These are phyloP conservation scores for Ectemnius lituratus DNA, from an alignment of 2,888 invertebrate genomes.

Conservation along the genomic window DNA sequence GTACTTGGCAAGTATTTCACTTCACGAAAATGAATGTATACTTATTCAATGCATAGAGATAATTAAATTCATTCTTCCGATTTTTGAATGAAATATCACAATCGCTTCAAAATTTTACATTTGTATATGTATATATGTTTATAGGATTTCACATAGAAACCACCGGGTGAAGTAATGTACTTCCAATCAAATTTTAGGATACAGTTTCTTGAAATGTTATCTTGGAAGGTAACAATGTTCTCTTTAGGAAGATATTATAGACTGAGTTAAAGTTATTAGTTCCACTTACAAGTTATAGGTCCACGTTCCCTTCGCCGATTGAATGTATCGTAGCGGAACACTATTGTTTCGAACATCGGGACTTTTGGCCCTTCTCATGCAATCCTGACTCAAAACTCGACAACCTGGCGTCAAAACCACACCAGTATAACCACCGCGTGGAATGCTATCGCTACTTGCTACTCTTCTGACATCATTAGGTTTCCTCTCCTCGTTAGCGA, in stretches of 20 bases:
- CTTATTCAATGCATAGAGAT: conserved; percentile 23
- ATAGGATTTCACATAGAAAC: neutral
- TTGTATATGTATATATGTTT: conserved; percentile 10
- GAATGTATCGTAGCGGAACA: conserved; percentile 68
- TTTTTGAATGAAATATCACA: conserved; percentile 52
- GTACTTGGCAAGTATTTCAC: conserved; percentile 19
- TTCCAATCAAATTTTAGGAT: conserved; percentile 5
- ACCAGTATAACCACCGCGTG: conserved; percentile 49
- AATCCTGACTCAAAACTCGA: conserved; percentile 65
- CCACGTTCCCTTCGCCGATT: conserved; percentile 73
- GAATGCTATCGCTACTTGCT: conserved; percentile 69
- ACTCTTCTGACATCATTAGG: conserved; percentile 64
- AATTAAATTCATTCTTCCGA: conserved; percentile 36
- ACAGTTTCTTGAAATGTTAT: conserved; percentile 31
- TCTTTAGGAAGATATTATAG: conserved; percentile 29
- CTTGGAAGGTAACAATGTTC: conserved; percentile 18
- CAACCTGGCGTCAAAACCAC: conserved; percentile 58
- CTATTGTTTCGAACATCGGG: conserved; percentile 58
- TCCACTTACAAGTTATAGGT: conserved; percentile 69
- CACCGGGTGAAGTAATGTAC: neutral
- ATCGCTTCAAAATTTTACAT: conserved; percentile 46
- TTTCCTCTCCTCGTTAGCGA: conserved; percentile 46
- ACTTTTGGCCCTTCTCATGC: conserved; percentile 59
- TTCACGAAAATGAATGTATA: conserved; percentile 16
- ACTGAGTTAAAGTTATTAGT: conserved; percentile 15